Percentiles rank a stretch among this genome's conserved stretches.
These are phyloP conservation scores for Ataeniobius toweri DNA, from an alignment of 2,797 vertebrate genomes.

Conservation along the genomic window DNA sequence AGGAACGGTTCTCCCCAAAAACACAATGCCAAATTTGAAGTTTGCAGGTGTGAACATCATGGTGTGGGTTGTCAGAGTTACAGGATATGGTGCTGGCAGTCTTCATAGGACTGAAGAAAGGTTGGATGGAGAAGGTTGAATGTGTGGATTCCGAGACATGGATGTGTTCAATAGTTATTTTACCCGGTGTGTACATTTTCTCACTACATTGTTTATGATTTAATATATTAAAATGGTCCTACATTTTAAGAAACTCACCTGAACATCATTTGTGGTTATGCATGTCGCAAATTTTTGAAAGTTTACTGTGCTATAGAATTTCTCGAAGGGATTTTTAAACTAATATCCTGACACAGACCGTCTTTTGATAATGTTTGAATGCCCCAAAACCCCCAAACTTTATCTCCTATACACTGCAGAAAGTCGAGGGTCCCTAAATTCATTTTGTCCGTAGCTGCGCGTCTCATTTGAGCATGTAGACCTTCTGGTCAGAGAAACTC, in stretches of 20 bases:
- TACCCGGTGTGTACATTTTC: background rate
- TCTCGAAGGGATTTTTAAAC: background rate
- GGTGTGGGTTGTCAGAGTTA: background rate
- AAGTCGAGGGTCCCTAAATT: slow-evolving; percentile 14
- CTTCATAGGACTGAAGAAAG: background rate
- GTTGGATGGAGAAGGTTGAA: background rate
- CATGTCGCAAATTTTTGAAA: background rate
- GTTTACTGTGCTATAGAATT: background rate
- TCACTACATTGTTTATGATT: no score
- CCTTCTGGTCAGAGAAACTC: slow-evolving; percentile 52
- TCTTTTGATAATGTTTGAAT: background rate
- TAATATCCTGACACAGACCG: background rate
- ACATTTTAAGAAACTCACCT: background rate
- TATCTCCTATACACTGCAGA: background rate
- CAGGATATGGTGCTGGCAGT: background rate
- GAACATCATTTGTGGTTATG: background rate
- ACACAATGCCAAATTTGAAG: background rate
- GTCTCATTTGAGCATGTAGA: slow-evolving; percentile 23
- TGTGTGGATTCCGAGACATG: background rate
- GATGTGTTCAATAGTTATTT: background rate
- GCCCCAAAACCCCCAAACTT: background rate
- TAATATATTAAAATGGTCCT: background rate
- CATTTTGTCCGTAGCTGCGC: slow-evolving; percentile 10
- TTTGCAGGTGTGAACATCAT: background rate
- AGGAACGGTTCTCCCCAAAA: background rate